Evolutionary conservation across 2,113 vertebrate species (phyloP).

Genomic region (Pampusana beccarii): DNA sequence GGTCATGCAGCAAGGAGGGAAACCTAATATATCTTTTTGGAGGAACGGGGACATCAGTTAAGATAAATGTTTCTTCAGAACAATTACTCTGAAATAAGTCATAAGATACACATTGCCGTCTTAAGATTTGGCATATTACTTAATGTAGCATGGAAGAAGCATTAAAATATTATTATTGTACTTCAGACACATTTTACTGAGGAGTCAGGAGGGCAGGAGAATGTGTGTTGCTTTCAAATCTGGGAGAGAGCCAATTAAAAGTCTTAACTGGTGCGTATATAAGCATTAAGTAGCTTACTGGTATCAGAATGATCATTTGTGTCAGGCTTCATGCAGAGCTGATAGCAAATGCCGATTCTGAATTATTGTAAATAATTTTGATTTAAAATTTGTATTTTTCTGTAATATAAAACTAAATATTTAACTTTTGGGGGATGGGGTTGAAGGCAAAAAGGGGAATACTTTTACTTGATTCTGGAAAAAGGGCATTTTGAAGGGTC

Average conservation of each 20-base stretch:
- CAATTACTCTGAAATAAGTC: slow-evolving; percentile 4
- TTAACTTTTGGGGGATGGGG: slow-evolving; percentile 55
- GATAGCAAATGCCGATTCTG: slow-evolving; percentile 69
- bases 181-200: slow-evolving; percentile 48
- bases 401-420: slow-evolving; percentile 79
- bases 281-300: slow-evolving; percentile 60
- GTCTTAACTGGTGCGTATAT: slow-evolving; percentile 67
- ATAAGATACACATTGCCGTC: background rate
- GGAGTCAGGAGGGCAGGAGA: slow-evolving; percentile 32
- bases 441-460: slow-evolving; percentile 9
- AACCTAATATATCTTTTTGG: slow-evolving; percentile 31
- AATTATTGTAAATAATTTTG: slow-evolving; percentile 73
- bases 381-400: slow-evolving; percentile 73
- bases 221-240: slow-evolving; percentile 56
- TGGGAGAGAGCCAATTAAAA: slow-evolving; percentile 23
- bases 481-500: slow-evolving; percentile 70
- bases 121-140: slow-evolving; percentile 8
- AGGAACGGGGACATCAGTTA: slow-evolving; percentile 51
- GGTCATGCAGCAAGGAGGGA: slow-evolving; percentile 64
- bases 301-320: slow-evolving; percentile 64
- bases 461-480: slow-evolving; percentile 63
- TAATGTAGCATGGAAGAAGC: slow-evolving; percentile 44
- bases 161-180: slow-evolving; percentile 38
- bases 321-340: slow-evolving; percentile 54
- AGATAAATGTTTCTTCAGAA: slow-evolving; percentile 44